A percentile compares a stretch with the other conserved stretches of the same genome.
phyloP scores from a whole-genome alignment of 2,113 vertebrate genomes.

The Calypte anna region DNA sequence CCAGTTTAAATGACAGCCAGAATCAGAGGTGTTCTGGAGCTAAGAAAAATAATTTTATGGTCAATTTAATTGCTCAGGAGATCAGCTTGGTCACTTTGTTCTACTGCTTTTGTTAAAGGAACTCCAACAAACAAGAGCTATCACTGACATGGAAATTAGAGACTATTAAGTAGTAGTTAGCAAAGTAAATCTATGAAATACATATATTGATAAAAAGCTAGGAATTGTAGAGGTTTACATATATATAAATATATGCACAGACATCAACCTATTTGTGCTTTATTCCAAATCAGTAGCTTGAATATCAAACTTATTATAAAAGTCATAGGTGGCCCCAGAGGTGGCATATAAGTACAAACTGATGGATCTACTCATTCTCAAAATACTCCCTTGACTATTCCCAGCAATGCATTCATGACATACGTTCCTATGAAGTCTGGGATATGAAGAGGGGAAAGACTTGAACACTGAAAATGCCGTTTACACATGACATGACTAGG shows the following conservation, averaged over 20 bases:
- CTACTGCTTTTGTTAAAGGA: neutral
- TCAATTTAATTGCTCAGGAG: neutral
- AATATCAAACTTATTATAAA: neutral
- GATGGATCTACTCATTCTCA: neutral
- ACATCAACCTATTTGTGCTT: neutral
- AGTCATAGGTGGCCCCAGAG: neutral
- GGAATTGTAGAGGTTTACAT: neutral
- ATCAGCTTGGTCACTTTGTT: neutral
- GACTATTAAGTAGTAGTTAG: neutral
- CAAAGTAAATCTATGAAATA: neutral
- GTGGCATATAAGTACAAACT: neutral
- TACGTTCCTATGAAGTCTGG: neutral
- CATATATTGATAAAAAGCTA: neutral
- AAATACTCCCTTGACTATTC: neutral
- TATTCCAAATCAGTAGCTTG: neutral
- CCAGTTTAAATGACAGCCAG: neutral
- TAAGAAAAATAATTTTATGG: neutral
- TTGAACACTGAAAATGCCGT: neutral
- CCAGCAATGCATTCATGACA: neutral
- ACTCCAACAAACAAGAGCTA: neutral
- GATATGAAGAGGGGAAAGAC: neutral
- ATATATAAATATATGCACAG: neutral
- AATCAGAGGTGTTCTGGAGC: neutral
- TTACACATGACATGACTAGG: neutral
- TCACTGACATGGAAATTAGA: neutral